phyloP scores from a whole-genome alignment of 2,888 invertebrate genomes.

The Drosophila meridionalis region DNA sequence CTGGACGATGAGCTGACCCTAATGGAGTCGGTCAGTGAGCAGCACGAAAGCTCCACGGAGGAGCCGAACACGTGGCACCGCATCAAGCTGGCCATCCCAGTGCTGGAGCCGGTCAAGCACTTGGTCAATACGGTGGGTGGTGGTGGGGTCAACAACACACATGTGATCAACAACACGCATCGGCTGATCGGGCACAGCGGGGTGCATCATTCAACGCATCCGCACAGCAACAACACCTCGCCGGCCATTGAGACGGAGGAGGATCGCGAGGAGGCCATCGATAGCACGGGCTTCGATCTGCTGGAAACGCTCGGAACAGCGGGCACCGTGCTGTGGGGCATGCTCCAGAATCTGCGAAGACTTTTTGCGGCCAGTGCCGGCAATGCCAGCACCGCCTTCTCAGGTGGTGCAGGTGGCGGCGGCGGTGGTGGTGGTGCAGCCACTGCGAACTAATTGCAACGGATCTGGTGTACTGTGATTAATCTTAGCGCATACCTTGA shows the following conservation, averaged over 20 bases:
- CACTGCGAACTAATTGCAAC: slow-evolving; percentile 20
- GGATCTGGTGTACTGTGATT: slow-evolving; percentile 65
- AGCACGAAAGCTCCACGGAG: slow-evolving; percentile 67
- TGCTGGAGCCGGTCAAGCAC: slow-evolving; percentile 82
- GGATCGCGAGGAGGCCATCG: slow-evolving; percentile 82
- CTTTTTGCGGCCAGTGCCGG: slow-evolving; percentile 82
- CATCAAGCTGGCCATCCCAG: slow-evolving; percentile 78
- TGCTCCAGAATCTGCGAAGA: slow-evolving; percentile 79
- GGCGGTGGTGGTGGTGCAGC: slow-evolving; percentile 17
- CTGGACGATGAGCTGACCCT: slow-evolving; percentile 65
- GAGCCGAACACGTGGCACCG: slow-evolving; percentile 68
- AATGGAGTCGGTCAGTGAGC: slow-evolving; percentile 55
- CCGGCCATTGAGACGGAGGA: slow-evolving; percentile 83
- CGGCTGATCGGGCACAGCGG: slow-evolving; percentile 70
- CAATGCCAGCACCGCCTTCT: slow-evolving; percentile 73
- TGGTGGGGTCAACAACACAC: slow-evolving; percentile 76
- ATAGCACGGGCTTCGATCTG: slow-evolving; percentile 78
- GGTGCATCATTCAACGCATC: slow-evolving; percentile 51
- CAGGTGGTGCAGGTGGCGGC: slow-evolving; percentile 65
- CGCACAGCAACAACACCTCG: slow-evolving; percentile 52
- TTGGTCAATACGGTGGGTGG: slow-evolving; percentile 81
- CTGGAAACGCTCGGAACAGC: slow-evolving; percentile 81
- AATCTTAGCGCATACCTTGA: slow-evolving; percentile 50
- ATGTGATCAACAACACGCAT: slow-evolving; percentile 66
- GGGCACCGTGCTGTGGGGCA: slow-evolving; percentile 76